These are phyloP conservation scores for Caloenas nicobarica DNA, from an alignment of 2,113 vertebrate genomes.

Conservation along the genomic window DNA sequence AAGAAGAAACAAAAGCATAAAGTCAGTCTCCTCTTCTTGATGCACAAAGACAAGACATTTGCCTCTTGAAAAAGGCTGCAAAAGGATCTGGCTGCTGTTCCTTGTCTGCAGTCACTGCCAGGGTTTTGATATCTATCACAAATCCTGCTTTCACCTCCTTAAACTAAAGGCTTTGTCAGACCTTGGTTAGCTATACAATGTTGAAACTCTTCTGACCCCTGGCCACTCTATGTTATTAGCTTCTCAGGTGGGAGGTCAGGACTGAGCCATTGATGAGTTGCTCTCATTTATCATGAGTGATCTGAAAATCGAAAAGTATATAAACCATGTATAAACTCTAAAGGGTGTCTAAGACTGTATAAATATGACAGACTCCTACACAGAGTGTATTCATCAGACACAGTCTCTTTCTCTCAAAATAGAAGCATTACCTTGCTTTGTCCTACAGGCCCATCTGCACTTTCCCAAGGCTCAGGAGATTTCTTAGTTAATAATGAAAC, in stretches of 20 bases:
- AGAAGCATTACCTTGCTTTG: not conserved
- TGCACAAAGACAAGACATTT: not conserved
- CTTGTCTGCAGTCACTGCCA: not conserved
- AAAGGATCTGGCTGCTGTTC: not conserved
- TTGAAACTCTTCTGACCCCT: not conserved
- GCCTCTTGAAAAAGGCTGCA: not conserved
- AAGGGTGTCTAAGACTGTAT: not conserved
- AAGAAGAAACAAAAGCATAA: not conserved
- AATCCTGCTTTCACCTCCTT: not conserved
- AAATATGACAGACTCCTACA: not conserved
- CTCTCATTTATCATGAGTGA: not conserved
- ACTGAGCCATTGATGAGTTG: not conserved
- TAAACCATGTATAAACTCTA: not conserved
- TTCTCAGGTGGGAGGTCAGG: not conserved
- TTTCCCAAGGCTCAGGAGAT: not conserved
- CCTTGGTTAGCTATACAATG: not conserved
- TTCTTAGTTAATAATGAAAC: not conserved
- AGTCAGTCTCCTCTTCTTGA: not conserved
- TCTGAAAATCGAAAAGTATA: not conserved
- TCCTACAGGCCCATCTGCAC: not conserved
- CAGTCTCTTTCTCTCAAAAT: not conserved
- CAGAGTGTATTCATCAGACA: not conserved
- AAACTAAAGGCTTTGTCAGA: not conserved
- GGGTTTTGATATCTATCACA: not conserved
- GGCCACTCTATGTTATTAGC: rapidly evolving